Conservation (phyloP, 2,888 invertebrate genomes). For the Diarsia brunnea region DNA sequence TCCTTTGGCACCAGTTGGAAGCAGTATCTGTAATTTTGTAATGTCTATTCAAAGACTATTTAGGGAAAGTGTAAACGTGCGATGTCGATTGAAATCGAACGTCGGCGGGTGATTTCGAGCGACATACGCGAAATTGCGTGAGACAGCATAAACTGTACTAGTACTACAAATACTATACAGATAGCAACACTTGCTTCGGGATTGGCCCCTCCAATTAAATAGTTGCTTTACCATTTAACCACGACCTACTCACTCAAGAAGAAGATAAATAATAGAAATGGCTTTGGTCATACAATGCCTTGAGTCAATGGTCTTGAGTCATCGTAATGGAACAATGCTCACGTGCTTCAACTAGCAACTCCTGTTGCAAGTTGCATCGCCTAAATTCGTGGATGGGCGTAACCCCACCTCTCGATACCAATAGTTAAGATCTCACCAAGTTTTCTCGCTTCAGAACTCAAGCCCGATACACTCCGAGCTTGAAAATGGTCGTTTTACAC, state of each 20-base stretch:
- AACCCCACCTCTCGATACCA: not conserved
- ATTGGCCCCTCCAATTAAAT: no score
- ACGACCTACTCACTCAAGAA: not conserved
- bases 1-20: not conserved
- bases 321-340: not conserved
- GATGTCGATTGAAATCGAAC: not conserved
- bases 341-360: not conserved
- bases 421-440: slow-evolving; percentile 79
- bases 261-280: not conserved
- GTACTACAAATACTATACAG: no score
- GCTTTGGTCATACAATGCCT: not conserved
- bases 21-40: not conserved
- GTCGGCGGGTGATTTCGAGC: not conserved
- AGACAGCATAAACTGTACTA: not conserved
- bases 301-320: no score
- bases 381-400: not conserved
- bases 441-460: slow-evolving; percentile 84
- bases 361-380: not conserved
- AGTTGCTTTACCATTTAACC: no score
- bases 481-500: slow-evolving; percentile 86
- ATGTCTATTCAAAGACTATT: not conserved
- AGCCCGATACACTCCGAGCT: slow-evolving; percentile 70
- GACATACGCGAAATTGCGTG: not conserved
- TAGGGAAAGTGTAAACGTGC: not conserved
- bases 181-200: not conserved